phyloP scores from a whole-genome alignment of 2,888 invertebrate species.

The Unio pictorum region DNA sequence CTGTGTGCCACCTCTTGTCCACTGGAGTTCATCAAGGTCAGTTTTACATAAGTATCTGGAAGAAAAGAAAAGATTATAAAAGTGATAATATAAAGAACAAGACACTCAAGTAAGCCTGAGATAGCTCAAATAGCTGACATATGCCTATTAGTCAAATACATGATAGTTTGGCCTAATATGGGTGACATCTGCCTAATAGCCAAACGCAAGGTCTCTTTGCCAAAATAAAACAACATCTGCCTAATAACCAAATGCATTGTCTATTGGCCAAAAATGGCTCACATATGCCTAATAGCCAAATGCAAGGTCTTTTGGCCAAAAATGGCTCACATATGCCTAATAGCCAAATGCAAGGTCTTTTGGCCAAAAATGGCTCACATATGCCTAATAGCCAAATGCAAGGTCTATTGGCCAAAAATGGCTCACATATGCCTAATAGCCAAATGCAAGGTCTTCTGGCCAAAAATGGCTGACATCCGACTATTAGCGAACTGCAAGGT shows the following conservation, averaged over 20 bases:
- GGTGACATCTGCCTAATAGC: neutral
- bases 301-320: neutral
- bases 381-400: too few relatives aligned
- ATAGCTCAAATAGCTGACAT: neutral
- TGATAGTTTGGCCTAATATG: too few relatives aligned
- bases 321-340: neutral
- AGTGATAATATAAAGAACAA: neutral
- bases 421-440: neutral
- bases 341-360: too few relatives aligned
- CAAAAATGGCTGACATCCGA: neutral
- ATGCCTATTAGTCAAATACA: too few relatives aligned
- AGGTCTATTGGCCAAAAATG: neutral
- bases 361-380: neutral
- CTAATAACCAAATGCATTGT: too few relatives aligned
- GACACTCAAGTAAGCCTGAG: neutral
- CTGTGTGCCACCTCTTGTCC: slow-evolving; percentile 94
- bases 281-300: too few relatives aligned
- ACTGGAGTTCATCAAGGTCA: slow-evolving; percentile 91
- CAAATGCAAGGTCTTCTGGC: too few relatives aligned
- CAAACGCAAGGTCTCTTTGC: too few relatives aligned
- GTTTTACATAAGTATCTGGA: slow-evolving; percentile 92
- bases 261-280: neutral
- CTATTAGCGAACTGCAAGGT: too few relatives aligned
- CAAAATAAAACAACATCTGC: neutral
- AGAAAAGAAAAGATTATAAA: slow-evolving; percentile 5